Percentiles rank a stretch among this genome's conserved stretches.
These are phyloP conservation scores for Triplophysa tibetana DNA, from an alignment of 2,113 vertebrate genomes.

Conservation along the genomic window DNA sequence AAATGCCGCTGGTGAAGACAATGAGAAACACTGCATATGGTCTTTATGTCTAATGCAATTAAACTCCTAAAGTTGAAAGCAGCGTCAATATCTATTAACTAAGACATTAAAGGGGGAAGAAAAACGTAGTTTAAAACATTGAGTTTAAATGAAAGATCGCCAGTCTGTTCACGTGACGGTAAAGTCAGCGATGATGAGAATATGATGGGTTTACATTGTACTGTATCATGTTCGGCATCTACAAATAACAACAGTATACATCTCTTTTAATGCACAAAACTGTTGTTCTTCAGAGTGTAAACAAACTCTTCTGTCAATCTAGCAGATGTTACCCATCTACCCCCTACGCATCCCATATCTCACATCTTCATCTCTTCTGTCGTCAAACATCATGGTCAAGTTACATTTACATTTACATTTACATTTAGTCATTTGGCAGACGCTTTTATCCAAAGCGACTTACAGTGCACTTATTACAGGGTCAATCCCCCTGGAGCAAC, in stretches of 20 bases:
- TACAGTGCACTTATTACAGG: no score
- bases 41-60: slow-evolving; percentile 65
- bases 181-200: no score
- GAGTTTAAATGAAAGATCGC: background rate
- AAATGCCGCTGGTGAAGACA: slow-evolving; percentile 44
- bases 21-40: slow-evolving; percentile 58
- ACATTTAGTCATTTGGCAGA: no score
- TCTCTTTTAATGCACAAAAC: background rate
- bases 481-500: no score
- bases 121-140: slow-evolving; percentile 1
- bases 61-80: slow-evolving; percentile 66
- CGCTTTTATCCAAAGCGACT: no score
- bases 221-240: no score
- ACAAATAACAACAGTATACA: background rate
- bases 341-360: background rate
- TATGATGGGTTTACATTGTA: no score
- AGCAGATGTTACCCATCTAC: slow-evolving; percentile 30
- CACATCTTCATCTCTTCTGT: background rate
- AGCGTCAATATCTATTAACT: slow-evolving; percentile 69
- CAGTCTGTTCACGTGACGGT: no score
- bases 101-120: slow-evolving; percentile 27
- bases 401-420: no score
- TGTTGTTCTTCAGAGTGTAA: slow-evolving; percentile 29
- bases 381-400: background rate
- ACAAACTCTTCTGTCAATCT: background rate